Base-by-base conservation (phyloP, 2,113 vertebrate genomes). In the Thryonomys swinderianus region DNA sequence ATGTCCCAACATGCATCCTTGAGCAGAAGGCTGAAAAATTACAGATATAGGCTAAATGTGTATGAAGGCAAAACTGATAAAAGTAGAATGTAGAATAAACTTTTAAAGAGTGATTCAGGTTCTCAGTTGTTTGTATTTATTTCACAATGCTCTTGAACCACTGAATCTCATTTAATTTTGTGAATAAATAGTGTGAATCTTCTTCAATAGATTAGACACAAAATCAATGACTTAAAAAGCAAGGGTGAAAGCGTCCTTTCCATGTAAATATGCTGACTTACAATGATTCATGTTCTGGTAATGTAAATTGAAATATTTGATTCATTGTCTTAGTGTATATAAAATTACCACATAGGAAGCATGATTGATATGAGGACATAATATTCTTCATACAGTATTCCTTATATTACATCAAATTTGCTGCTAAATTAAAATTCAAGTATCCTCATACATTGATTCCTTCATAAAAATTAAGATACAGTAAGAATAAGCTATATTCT, bases 351-450 rank as follows among this genome's bases (percentile, higher is more conserved):
- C 85, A 7, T 14, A 40, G 92, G 61, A 1, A 21, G 12, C 61
- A 69, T 73, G 83, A 67, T 3, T 90, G 66, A 79, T 27, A 20
- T 61, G 42, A 61, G 5, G 16, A 37, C 10, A 48, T 37, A 69
- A 40, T 76, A 61, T 55, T 76, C 30, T 76, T 9, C 62, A 57
- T 18, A 42, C 7, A 27, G 91, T 69, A 59, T 66, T 62, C n/a
- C 42, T 85, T 30, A 34, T n/a, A 40, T 0, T 57, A 64, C 5
- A 18, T 55, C 16, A 48, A 76, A 4, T 7, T 4, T 71, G 8
- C 8, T 91, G 25, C 20, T 25, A 88, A 95, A 88, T 0, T 64
- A 42, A 96, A 97, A 88, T 74, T 13, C 32, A 91, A 78, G 64
- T n/a, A 64, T 91, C 89, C 91, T n/a, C 30, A 7, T 67, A 34